Evolutionary conservation across 2,797 vertebrate species (phyloP).

Genomic region (Dryobates pubescens): DNA sequence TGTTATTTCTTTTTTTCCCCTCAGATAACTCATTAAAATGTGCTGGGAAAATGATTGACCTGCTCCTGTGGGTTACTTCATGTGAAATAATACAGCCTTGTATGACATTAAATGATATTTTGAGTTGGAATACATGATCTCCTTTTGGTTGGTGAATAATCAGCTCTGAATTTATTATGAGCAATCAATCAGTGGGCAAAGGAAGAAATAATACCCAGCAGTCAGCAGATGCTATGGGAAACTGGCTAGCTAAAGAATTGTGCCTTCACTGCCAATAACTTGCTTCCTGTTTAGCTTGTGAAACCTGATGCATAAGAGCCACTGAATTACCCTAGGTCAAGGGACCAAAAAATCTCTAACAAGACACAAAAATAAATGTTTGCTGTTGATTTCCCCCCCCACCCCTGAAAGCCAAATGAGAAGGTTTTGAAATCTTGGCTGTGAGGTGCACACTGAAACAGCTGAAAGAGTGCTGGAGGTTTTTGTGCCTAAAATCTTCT

Average conservation of each 20-base stretch:
- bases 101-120: constrained; percentile 34
- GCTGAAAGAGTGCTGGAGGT: neutral
- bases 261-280: constrained; percentile 44
- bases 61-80: neutral
- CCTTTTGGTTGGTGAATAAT: constrained; percentile 60
- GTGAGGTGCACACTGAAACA: neutral
- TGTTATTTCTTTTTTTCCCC: neutral
- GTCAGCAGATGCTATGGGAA: constrained; percentile 45
- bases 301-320: constrained; percentile 46
- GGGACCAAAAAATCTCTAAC: neutral
- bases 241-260: constrained; percentile 45
- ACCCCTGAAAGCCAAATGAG: neutral
- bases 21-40: neutral
- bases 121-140: neutral
- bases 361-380: neutral
- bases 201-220: constrained; percentile 12
- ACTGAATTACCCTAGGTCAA: neutral
- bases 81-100: neutral
- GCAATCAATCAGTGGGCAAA: constrained; percentile 38
- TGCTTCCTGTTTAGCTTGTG: constrained; percentile 57
- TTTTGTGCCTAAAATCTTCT: neutral
- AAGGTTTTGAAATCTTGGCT: neutral
- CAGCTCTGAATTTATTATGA: constrained; percentile 54
- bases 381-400: too few relatives aligned
- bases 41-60: neutral